phyloP scores from a whole-genome alignment of 2,888 invertebrate genomes.

The Hemistola chrysoprasaria region DNA sequence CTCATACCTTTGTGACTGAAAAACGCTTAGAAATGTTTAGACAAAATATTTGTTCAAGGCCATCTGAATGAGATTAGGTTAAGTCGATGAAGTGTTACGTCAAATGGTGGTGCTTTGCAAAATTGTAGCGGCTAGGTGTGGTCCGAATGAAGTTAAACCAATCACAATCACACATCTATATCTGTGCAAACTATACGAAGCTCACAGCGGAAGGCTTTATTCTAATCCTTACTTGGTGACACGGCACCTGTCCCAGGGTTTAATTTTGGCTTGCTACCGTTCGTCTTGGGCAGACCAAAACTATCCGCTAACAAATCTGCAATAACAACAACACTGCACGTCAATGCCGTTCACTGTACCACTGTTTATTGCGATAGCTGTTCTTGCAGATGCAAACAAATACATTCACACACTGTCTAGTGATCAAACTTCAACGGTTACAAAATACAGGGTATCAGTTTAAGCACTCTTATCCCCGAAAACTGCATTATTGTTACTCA shows the following conservation, averaged over 20 bases:
- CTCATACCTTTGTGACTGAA: too few species aligned
- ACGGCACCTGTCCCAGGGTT: slow-evolving; percentile 48
- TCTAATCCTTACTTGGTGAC: slow-evolving; percentile 60
- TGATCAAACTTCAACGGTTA: too few species aligned
- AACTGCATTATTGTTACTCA: too few species aligned
- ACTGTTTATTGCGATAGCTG: too few species aligned
- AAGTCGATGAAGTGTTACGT: background rate
- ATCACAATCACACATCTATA: slow-evolving; percentile 21
- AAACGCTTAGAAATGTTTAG: too few species aligned
- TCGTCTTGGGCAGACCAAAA: slow-evolving; percentile 68
- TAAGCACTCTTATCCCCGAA: too few species aligned
- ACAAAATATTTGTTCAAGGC: too few species aligned
- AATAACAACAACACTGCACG: slow-evolving; percentile 54
- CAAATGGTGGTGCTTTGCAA: slow-evolving; percentile 37
- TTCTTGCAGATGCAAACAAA: too few species aligned
- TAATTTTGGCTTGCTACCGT: slow-evolving; percentile 60
- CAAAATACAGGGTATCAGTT: too few species aligned
- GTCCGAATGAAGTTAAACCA: slow-evolving; percentile 32
- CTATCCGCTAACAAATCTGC: slow-evolving; percentile 73
- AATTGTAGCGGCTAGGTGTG: slow-evolving; percentile 47
- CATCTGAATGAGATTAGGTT: background rate
- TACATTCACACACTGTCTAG: too few species aligned
- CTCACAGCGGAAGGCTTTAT: slow-evolving; percentile 13
- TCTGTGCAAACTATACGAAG: slow-evolving; percentile 20
- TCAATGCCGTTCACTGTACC: slow-evolving; percentile 34